phyloP scores from a whole-genome alignment of 2,113 vertebrate genomes.

The Odocoileus hemionus region DNA sequence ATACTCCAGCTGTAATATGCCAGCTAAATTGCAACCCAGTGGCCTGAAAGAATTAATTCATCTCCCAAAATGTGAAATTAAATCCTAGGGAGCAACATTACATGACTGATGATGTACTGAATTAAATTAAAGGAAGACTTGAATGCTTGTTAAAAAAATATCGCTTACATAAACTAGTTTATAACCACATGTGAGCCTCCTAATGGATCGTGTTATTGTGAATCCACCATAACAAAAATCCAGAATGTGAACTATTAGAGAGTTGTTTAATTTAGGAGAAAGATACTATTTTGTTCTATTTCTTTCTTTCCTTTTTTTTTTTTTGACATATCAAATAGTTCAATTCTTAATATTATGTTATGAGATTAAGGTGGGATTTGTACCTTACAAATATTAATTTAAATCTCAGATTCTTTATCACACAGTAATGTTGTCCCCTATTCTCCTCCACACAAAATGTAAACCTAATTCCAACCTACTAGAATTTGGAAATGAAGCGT shows the following conservation, averaged over 20 bases:
- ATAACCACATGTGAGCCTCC: conserved; percentile 58
- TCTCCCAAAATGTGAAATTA: conserved; percentile 76
- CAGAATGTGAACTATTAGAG: conserved; percentile 28
- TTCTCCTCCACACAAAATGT: neutral
- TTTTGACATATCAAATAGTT: neutral
- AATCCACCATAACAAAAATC: conserved; percentile 47
- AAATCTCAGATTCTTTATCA: neutral
- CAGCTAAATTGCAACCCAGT: conserved; percentile 70
- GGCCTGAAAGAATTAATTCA: conserved; percentile 74
- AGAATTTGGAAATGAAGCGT: neutral
- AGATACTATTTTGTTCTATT: neutral
- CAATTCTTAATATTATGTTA: neutral
- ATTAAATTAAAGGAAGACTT: conserved; percentile 76
- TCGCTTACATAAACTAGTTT: conserved; percentile 71
- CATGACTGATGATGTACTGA: conserved; percentile 72
- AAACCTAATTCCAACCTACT: neutral
- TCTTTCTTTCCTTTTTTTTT: neutral
- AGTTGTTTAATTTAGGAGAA: conserved; percentile 2
- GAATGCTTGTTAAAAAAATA: conserved; percentile 74
- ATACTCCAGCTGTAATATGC: conserved; percentile 63
- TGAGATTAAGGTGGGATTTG: neutral
- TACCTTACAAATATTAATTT: neutral
- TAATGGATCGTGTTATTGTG: conserved; percentile 61
- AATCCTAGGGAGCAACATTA: conserved; percentile 74
- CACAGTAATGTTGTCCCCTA: neutral